Evolutionary conservation across 1,140 invertebrate genomes (phyloP), one percentile per base, ranked within the genome.

Genomic region (Heliconius eleuchia): DNA sequence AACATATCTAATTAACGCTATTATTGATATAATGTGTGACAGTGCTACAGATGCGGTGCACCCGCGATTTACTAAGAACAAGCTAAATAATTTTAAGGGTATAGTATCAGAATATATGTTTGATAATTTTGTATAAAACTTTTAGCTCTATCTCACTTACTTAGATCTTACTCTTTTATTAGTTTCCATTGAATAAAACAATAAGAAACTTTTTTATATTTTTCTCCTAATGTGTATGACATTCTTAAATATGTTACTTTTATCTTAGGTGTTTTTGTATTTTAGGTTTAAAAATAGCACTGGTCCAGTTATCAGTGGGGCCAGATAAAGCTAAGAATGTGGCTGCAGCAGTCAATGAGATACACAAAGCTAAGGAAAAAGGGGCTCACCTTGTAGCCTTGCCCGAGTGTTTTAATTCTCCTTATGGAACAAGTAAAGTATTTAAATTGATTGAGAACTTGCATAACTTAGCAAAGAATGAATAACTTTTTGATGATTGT

Each of bases 331-430:
- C 89, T 11, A 96, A 96, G 60, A 99, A 99, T 94, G 91, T 99
- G 9, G 90, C 95, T 37, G 95, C 96, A 84, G 98, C 98, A 16
- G 89, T 96, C 1, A 95, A 95, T 71, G 95, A 97, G 74, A 97
- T 99, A 74, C 95, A 96, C 84, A 95, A 96, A 77, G 98, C 98
- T 4, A 97, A 97, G 85, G 88, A 96, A 79, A 95, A 96, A 74
- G 96, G 97, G 23, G 97, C 98, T 1, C 95, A 97, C 60, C 86
- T 99, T 37, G 95, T 99, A 19, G 96, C 96, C 1, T 89, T 99
- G 18, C 98, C 98, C 1, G 98, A 99, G 95, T 99, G 98, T 88
- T 99, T 99, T 86, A 99, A 99, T 94, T 98, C 97, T 42, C 98
- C 98, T 0, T 99, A 99, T 95, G 98, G 98, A 81, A 98, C 97